Evolutionary conservation across 2,113 vertebrate genomes (phyloP).

Genomic region (Mellivora capensis): DNA sequence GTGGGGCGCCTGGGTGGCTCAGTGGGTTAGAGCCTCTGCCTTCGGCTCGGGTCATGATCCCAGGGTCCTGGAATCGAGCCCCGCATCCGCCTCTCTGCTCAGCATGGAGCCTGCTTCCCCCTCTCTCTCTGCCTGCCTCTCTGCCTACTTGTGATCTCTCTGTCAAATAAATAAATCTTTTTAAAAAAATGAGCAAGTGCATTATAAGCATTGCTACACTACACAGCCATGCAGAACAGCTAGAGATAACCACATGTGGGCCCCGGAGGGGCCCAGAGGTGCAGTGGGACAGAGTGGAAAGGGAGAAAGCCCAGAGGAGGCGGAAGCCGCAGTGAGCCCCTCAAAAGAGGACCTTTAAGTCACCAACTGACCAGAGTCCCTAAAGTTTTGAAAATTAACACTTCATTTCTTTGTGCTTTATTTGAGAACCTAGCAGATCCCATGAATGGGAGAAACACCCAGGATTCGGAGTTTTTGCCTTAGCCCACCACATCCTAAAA

Average conservation of each 20-base stretch:
- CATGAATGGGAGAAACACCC: not conserved
- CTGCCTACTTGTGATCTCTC: too few species aligned
- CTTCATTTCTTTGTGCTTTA: not conserved
- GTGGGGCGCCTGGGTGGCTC: too few species aligned
- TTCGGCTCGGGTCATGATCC: too few species aligned
- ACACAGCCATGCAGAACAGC: not conserved
- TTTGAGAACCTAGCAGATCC: not conserved
- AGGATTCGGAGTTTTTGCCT: not conserved
- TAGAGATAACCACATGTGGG: not conserved
- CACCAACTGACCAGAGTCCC: not conserved
- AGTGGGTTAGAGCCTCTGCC: too few species aligned
- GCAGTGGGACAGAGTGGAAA: accelerated
- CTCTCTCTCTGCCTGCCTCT: too few species aligned
- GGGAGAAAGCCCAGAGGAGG: not conserved
- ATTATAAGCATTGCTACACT: not conserved
- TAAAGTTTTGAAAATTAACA: not conserved
- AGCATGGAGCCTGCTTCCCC: too few species aligned
- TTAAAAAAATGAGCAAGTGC: too few species aligned
- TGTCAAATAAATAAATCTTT: too few species aligned
- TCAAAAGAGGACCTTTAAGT: not conserved
- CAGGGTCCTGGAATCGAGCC: too few species aligned
- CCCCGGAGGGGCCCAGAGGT: accelerated
- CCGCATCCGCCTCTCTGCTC: too few species aligned
- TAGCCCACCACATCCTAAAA: not conserved
- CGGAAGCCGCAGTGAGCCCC: not conserved